These are phyloP conservation scores for Falco naumanni DNA, from an alignment of 2,797 vertebrate species.

Conservation along the genomic window DNA sequence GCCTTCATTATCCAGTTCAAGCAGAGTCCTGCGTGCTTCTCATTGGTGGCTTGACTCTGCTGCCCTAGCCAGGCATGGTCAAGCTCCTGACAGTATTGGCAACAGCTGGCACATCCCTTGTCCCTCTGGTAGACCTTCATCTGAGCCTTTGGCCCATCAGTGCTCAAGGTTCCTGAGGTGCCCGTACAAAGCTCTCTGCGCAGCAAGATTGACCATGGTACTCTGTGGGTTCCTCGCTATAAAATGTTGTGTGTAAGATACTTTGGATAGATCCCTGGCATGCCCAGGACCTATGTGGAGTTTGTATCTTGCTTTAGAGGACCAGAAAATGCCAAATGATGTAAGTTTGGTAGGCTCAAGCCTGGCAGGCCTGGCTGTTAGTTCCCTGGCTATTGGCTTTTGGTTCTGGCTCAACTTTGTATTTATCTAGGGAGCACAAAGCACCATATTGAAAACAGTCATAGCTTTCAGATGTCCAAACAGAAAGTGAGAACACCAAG, in stretches of 20 bases:
- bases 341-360: not conserved
- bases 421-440: not conserved
- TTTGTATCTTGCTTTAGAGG: not conserved
- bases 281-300: not conserved
- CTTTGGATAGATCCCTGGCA: not conserved
- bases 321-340: not conserved
- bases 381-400: not conserved
- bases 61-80: not conserved
- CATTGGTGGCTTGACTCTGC: accelerated
- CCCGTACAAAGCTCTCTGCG: not conserved
- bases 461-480: not conserved
- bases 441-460: not conserved
- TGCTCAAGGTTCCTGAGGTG: not conserved
- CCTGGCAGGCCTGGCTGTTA: not conserved
- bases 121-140: not conserved
- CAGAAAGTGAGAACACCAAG: not conserved
- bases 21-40: not conserved
- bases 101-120: not conserved
- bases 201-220: accelerated
- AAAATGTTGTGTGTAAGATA: not conserved
- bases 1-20: not conserved
- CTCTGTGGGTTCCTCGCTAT: not conserved
- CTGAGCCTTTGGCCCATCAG: not conserved
- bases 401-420: not conserved
- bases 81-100: not conserved